These are phyloP conservation scores for Pachyseris speciosa DNA, from an alignment of 64 coral and sea anemone genomes.

Conservation along the genomic window DNA sequence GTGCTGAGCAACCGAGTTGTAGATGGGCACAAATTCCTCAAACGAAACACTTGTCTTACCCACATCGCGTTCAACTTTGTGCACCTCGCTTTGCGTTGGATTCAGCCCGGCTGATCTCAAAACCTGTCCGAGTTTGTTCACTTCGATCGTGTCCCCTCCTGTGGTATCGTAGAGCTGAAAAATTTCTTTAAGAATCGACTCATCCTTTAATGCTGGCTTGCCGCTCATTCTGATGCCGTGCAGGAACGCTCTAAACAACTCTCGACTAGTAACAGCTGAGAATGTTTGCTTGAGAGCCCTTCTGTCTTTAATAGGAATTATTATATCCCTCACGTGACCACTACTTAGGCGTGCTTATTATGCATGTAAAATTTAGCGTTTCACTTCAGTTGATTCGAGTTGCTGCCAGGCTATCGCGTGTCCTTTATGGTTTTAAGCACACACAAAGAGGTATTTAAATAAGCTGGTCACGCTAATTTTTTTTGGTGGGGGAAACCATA, in stretches of 20 bases:
- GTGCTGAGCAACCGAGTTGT: conserved; percentile 81
- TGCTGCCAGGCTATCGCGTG: background rate
- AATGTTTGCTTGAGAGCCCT: background rate
- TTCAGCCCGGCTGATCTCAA: conserved; percentile 84
- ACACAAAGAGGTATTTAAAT: no score
- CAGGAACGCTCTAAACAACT: background rate
- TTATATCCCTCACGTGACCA: conserved; percentile 6
- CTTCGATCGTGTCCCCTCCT: conserved; percentile 80
- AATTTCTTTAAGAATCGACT: conserved; percentile 85
- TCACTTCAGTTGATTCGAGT: background rate
- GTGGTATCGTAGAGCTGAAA: conserved; percentile 94
- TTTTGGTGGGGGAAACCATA: no score
- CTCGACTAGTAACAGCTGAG: background rate
- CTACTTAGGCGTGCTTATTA: background rate
- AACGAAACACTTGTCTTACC: conserved; percentile 78
- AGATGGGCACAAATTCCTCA: conserved; percentile 93
- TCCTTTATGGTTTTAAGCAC: no score
- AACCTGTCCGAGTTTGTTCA: conserved; percentile 81
- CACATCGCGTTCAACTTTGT: conserved; percentile 92
- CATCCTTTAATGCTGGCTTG: conserved; percentile 57
- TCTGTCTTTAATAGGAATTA: background rate
- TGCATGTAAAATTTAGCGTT: background rate
- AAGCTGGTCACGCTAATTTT: no score
- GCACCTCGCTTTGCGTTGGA: conserved; percentile 90
- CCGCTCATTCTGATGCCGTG: background rate